Base-by-base conservation (phyloP, 2,113 vertebrate genomes). In the Scartelaos histophorus region DNA sequence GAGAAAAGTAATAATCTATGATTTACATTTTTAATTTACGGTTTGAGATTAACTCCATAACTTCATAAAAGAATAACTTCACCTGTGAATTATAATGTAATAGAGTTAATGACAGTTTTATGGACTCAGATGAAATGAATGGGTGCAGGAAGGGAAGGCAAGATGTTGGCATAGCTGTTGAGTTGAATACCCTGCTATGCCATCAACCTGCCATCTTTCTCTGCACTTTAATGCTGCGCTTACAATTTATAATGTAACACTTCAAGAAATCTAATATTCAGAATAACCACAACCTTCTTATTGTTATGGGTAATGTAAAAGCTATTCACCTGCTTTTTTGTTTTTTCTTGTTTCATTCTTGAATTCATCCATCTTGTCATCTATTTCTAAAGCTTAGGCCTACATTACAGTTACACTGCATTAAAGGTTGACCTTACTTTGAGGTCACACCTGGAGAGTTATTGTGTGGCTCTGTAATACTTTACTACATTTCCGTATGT, bases 91-190 rank as follows among this genome's bases (percentile, higher is more conserved):
- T 19, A 51, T 51, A 17, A 19, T 19, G 16, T 51, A 13, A 47
- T 47, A 15, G 0, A 16, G 17, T 17, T 46, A 13, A 13, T 12
- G 47, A 19, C 22, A 57, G 3, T 13, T 12, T 46, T 12, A 34
- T 21, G 66, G 21, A 70, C 56, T 12, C 12, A 2, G 35, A 9
- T 22, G 25, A 34, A 69, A 25, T 71, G 5, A 78, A 5, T 79
- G 85, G 89, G 90, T 69, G 24, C 64, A 62, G 83, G 87, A 92
- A 64, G 86, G 76, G 92, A 82, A 87, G 92, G 92, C 92, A 93
- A 93, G 92, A 93, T 93, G 82, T 88, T 91, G 92, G 92, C 92
- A 92, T 90, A 93, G 91, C 88, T 91, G 91, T 84, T 84, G 74
- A 78, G 16, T 67, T 84, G 0, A 56, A 54, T 46, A 65, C 75